Conservation (phyloP, 2,888 invertebrate genomes). For the Escarpia spicata region DNA sequence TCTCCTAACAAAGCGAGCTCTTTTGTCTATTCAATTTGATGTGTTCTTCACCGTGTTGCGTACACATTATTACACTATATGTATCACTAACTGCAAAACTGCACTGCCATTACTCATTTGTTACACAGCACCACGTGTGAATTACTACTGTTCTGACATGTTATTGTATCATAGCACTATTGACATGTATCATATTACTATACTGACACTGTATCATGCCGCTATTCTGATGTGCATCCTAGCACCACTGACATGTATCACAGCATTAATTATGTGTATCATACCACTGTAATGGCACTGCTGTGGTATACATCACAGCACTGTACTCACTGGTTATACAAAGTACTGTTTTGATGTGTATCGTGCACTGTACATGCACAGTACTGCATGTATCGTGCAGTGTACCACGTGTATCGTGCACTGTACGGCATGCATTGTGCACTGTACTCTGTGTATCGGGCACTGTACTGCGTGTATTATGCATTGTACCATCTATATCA, state of each 20-base stretch:
- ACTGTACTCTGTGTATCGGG: background rate
- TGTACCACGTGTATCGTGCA: too few relatives aligned
- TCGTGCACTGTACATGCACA: background rate
- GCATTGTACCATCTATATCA: background rate
- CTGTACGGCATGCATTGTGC: background rate
- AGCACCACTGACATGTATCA: background rate
- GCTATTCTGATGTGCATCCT: background rate
- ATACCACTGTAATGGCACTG: background rate
- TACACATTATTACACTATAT: too few relatives aligned
- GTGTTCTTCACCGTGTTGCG: too few relatives aligned
- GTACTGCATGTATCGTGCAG: too few relatives aligned
- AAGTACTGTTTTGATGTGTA: background rate
- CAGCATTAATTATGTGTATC: background rate
- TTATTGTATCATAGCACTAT: background rate
- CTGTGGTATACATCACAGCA: background rate
- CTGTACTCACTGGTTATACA: background rate
- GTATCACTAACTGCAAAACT: too few relatives aligned
- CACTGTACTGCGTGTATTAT: conserved; percentile 29
- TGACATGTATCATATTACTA: background rate
- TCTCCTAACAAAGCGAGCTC: too few relatives aligned
- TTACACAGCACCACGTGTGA: background rate
- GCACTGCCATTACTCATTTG: too few relatives aligned
- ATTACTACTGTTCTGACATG: background rate
- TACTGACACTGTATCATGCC: background rate
- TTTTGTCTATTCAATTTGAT: too few relatives aligned